Evolutionary conservation across 2,113 vertebrate species (phyloP), one percentile per base, ranked within the genome.

Genomic region (Heterotilapia buettikoferi): DNA sequence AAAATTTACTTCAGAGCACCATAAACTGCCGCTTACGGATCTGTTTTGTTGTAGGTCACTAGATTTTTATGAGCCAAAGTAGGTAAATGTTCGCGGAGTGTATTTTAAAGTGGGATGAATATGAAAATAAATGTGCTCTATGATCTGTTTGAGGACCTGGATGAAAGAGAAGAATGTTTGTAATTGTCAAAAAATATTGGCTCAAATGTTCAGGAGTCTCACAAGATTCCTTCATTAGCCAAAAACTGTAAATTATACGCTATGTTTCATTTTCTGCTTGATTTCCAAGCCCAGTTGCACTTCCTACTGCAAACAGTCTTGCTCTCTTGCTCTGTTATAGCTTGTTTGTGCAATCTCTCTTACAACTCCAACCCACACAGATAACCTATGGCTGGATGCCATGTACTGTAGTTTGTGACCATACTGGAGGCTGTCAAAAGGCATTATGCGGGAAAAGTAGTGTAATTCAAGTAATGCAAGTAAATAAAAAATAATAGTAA

Each of bases 311-410:
- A 68, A 82, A 43, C n/a, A 13, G 29, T 80, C 8, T 45, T 81
- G 43, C 63, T 24, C 43, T 68, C n/a, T 53, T 80, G 56, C 12
- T 84, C 47, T 54, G 16, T 78, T 84, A n/a, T 80, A 73, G n/a
- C 80, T 33, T 80, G 45, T 52, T 81, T 66, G 59, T 52, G 43
- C 40, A 84, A 12, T 83, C 81, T 13, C 73, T 87, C 66, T 83
- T 89, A 61, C 68, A 76, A 50, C 80, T 18, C 2, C 83, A 71
- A 36, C 80, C 89, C 86, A 91, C 89, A 79, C 84, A 82, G 82
- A 59, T 88, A 91, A 89, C 80, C 86, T 84, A 26, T 86, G 80
- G 57, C 89, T 80, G 36, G 50, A 57, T 86, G 90, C 83, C 82
- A 80, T 31, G 71, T 47, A 26, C 71, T 76, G 7, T 24, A 50